Evolutionary conservation across 2,888 invertebrate genomes (phyloP).

Genomic region (Leptinotarsa peninsularis): DNA sequence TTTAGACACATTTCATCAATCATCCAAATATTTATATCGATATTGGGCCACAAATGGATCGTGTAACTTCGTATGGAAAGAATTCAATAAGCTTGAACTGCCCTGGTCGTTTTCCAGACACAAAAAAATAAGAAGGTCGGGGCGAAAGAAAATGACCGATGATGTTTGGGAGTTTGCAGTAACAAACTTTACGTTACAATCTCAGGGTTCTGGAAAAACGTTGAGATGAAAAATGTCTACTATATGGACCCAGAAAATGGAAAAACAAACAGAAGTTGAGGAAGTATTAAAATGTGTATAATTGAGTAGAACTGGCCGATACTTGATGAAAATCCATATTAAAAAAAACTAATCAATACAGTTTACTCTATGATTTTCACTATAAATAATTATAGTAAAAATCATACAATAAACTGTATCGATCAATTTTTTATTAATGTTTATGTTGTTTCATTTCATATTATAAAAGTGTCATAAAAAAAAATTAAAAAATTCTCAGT

Average conservation of each 20-base stretch:
- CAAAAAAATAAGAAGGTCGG: constrained; percentile 12
- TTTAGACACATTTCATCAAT: neutral
- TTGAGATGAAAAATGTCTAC: neutral
- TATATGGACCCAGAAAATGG: neutral
- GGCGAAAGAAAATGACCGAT: constrained; percentile 4
- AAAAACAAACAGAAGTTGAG: too few species aligned
- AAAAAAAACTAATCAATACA: too few species aligned
- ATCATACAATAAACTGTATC: too few species aligned
- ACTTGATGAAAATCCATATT: too few species aligned
- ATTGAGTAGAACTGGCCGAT: too few species aligned
- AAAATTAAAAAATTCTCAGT: too few species aligned
- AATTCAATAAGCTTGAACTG: constrained; percentile 8
- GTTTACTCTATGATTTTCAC: too few species aligned
- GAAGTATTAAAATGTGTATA: too few species aligned
- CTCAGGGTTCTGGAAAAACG: neutral
- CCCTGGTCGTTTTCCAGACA: constrained; percentile 9
- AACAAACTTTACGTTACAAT: constrained; percentile 6
- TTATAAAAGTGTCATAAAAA: too few species aligned
- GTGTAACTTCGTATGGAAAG: constrained; percentile 4
- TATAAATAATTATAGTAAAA: too few species aligned
- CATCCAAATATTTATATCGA: constrained; percentile 1
- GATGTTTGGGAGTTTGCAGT: constrained; percentile 6
- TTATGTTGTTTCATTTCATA: too few species aligned
- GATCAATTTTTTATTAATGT: too few species aligned
- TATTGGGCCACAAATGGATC: neutral